These are phyloP conservation scores for Falco novaeseelandiae DNA, from an alignment of 2,797 vertebrate species.

Conservation along the genomic window DNA sequence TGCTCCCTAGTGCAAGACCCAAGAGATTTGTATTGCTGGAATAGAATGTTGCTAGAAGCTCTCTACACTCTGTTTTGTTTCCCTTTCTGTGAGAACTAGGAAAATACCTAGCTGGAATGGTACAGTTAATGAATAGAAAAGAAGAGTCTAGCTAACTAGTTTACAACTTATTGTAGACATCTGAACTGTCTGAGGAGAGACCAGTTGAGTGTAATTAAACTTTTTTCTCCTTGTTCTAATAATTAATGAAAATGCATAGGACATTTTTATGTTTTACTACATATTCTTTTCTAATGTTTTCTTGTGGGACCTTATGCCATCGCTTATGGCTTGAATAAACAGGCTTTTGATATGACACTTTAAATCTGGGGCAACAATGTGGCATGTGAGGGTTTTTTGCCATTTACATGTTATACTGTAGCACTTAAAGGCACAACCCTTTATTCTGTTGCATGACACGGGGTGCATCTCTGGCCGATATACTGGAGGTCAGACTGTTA, in stretches of 20 bases:
- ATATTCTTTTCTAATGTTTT: background rate
- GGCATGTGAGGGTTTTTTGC: accelerated
- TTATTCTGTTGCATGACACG: background rate
- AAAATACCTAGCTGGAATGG: background rate
- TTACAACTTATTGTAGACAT: background rate
- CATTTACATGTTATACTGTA: background rate
- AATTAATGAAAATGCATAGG: background rate
- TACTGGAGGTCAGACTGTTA: background rate
- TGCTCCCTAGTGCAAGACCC: background rate
- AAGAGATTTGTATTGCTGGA: background rate
- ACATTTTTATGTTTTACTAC: background rate
- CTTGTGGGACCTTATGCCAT: background rate
- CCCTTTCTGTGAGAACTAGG: background rate
- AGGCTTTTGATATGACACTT: background rate
- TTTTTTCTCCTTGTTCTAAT: background rate
- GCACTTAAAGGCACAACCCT: background rate
- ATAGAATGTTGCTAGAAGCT: background rate
- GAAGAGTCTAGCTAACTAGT: background rate
- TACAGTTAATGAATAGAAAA: background rate
- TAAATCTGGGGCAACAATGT: background rate
- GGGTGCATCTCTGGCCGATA: background rate
- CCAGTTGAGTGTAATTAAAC: background rate
- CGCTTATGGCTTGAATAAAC: background rate
- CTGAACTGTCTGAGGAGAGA: background rate
- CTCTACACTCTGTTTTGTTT: background rate